Evolutionary conservation across 1,140 invertebrate species (phyloP), one percentile per base, ranked within the genome.

Genomic region (Drosophila sucinea): DNA sequence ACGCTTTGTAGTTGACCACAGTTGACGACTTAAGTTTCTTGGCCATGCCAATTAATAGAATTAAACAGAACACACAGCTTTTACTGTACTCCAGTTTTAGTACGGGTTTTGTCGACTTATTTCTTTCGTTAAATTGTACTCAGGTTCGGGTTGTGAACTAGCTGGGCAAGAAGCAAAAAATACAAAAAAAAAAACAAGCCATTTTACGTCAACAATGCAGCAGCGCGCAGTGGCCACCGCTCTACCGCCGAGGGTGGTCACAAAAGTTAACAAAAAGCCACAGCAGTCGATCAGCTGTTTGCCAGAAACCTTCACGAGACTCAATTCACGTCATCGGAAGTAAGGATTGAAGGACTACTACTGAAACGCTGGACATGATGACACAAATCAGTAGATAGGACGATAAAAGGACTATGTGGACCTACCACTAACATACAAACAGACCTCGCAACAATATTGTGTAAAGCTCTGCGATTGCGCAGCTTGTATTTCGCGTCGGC

Each of bases 401-500:
- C 17, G 17, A 17, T 17, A 0, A 17, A 17, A 17, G 17, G 17
- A 17, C 17, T 17, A 17, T 17, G 17, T 17, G 17, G 17, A 17
- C 17, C 17, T 17, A 17, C 17, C 17, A 17, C 17, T 38, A 38
- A 11, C 10, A 38, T 38, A 11, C 11, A 38, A 56, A 23, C 70
- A 1, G 30, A 75, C 69, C 82, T 86, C 79, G 65, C 40, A 58
- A n/a, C n/a, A 57, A 54, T 62, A 70, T 85, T 85, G 82, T 85
- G 82, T 72, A 85, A 85, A 85, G 75, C 75, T 69, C 7, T 76
- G 64, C 82, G 83, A 86, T 81, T 85, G 82, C 82, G 74, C 82
- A 86, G 79, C 73, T 85, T 86, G 75, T 86, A 75, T 85, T 85
- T 81, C 68, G 84, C 71, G 82, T 76, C 82, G 82, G 70, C 82